Evolutionary conservation across 2,797 vertebrate species (phyloP).

Genomic region (Myripristis murdjan): DNA sequence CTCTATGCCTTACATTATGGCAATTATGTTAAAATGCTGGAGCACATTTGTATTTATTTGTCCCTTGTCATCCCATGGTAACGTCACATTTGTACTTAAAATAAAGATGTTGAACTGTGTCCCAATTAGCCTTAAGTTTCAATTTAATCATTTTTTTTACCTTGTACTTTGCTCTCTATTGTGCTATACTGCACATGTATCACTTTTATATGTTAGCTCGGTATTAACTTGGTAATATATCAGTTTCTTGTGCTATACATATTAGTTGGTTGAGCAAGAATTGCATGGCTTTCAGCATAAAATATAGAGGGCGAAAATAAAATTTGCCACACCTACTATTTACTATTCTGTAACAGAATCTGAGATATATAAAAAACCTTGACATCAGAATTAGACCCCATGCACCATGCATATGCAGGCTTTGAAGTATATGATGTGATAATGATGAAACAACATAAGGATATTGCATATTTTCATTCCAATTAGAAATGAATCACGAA

Average conservation of each 20-base stretch:
- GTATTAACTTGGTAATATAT: conserved; percentile 26
- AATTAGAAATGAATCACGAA: too few relatives aligned
- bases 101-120: conserved; percentile 80
- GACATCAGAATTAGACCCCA: too few relatives aligned
- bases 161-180: background rate
- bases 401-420: too few relatives aligned
- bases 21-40: conserved; percentile 77
- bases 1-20: conserved; percentile 78
- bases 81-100: conserved; percentile 81
- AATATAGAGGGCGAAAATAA: background rate
- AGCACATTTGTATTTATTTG: conserved; percentile 61
- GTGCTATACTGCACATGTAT: conserved; percentile 29
- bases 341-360: too few relatives aligned
- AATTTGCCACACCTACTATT: too few relatives aligned
- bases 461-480: too few relatives aligned
- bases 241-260: conserved; percentile 26
- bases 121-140: conserved; percentile 29
- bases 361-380: too few relatives aligned
- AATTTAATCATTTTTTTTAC: conserved; percentile 22
- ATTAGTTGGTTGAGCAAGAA: background rate
- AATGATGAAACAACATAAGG: too few relatives aligned
- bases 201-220: conserved; percentile 40
- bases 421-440: too few relatives aligned
- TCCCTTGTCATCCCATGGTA: conserved; percentile 63
- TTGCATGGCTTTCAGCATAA: background rate